Evolutionary conservation across 30 jellyfish, hydroid and myxozoan genomes (phyloP).

Genomic region (Aurelia sp.): DNA sequence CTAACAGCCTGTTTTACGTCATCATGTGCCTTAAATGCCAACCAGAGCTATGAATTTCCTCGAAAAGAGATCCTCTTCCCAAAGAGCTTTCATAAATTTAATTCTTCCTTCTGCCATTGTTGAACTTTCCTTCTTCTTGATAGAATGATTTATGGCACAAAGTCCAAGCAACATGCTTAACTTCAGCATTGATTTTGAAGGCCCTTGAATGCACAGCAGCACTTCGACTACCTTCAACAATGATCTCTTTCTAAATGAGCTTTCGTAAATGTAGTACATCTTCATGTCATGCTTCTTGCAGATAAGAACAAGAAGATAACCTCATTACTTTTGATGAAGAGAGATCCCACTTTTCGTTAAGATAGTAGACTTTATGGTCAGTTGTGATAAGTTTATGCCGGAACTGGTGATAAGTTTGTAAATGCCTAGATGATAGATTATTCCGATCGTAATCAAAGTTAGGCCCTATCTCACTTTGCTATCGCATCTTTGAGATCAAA

Average conservation of each 20-base stretch:
- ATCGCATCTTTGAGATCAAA: conserved; percentile 38
- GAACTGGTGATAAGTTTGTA: conserved; percentile 39
- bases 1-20: too few relatives aligned
- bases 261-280: conserved; percentile 26
- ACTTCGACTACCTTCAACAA: conserved; percentile 5
- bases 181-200: too few relatives aligned
- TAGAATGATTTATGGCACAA: too few relatives aligned
- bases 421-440: conserved; percentile 43
- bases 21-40: too few relatives aligned
- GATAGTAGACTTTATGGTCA: conserved; percentile 71
- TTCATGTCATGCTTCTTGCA: conserved; percentile 21
- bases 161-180: too few relatives aligned
- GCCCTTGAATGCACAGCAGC: too few relatives aligned
- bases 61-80: too few relatives aligned
- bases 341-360: conserved; percentile 35
- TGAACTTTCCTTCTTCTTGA: too few relatives aligned
- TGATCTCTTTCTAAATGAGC: neutral
- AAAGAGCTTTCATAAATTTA: too few relatives aligned
- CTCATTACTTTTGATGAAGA: conserved; percentile 13
- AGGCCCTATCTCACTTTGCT: conserved; percentile 42
- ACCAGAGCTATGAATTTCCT: too few relatives aligned
- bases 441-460: conserved; percentile 22
- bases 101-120: too few relatives aligned
- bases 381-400: conserved; percentile 66
- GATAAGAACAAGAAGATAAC: conserved; percentile 61